A percentile compares a stretch with the other conserved stretches of the same genome.
Evolutionary conservation across 1,140 invertebrate genomes (phyloP).

Genomic region (Ceratosolen fusciceps): DNA sequence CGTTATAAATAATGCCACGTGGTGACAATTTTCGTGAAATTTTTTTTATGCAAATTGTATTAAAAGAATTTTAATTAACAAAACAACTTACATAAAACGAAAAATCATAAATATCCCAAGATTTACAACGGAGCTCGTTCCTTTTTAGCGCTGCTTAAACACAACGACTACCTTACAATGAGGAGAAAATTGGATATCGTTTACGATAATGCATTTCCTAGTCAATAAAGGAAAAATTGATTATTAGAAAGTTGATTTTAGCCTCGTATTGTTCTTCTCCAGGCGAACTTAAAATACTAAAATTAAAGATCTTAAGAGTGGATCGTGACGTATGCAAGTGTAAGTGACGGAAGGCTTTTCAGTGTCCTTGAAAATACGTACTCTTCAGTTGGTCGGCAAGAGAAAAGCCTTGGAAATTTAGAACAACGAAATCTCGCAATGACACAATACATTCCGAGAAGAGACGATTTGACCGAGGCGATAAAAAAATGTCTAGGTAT

Average conservation of each 20-base stretch:
- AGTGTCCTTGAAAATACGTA: no score
- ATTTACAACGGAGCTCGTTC: background rate
- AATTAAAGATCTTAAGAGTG: no score
- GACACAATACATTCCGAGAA: no score
- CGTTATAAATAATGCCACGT: background rate
- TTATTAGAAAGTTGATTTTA: background rate
- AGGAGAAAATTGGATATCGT: background rate
- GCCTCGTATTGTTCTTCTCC: background rate
- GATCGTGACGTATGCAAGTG: no score
- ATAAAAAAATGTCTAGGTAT: no score
- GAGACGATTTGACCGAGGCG: no score
- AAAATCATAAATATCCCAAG: background rate
- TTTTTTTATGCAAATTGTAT: constrained; percentile 1
- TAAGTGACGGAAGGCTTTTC: no score
- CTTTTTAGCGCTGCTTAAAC: background rate
- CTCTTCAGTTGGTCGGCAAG: no score
- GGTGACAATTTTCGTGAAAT: background rate
- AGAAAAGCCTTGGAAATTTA: background rate
- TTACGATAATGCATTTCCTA: background rate
- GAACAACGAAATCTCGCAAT: no score
- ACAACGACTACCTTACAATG: background rate
- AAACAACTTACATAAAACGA: background rate
- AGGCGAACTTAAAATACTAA: no score
- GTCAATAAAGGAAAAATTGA: background rate
- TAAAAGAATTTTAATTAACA: background rate